phyloP scores from a whole-genome alignment of 2,888 invertebrate genomes.

The Dynastes maya region DNA sequence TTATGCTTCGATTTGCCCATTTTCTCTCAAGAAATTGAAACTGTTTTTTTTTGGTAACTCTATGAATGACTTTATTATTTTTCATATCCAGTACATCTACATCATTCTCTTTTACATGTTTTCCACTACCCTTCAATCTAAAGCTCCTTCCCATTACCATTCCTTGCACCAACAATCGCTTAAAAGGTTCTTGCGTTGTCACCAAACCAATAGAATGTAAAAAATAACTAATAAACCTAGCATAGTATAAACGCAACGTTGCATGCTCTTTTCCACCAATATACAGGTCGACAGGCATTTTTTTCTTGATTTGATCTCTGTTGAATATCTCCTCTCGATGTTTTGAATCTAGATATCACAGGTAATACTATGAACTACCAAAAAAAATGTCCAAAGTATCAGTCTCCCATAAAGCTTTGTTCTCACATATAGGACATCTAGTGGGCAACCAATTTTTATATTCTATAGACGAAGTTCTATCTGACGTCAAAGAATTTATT shows the following conservation, averaged over 20 bases:
- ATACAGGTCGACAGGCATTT: conserved; percentile 94
- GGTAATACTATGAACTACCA: conserved; percentile 98
- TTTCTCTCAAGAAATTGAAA: conserved; percentile 92
- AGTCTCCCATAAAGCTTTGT: conserved; percentile 85
- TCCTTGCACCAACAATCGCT: conserved; percentile 93
- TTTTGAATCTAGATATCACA: conserved; percentile 88
- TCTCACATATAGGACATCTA: conserved; percentile 84
- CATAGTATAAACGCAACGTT: conserved; percentile 95
- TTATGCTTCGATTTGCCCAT: conserved; percentile 99
- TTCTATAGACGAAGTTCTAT: conserved; percentile 71
- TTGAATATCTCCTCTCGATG: conserved; percentile 83
- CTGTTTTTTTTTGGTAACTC: conserved; percentile 76
- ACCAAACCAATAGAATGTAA: conserved; percentile 85
- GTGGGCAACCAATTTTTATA: conserved; percentile 80
- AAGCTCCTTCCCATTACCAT: conserved; percentile 93
- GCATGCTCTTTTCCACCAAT: conserved; percentile 99
- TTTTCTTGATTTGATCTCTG: conserved; percentile 72
- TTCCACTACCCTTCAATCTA: conserved; percentile 81
- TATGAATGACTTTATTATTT: conserved; percentile 76
- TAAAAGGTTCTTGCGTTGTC: conserved; percentile 89
- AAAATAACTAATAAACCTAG: conserved; percentile 95
- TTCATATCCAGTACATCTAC: conserved; percentile 74
- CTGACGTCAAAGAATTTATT: conserved; percentile 61
- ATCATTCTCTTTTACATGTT: conserved; percentile 82
- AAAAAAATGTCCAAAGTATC: conserved; percentile 99